Evolutionary conservation across 2,888 invertebrate species (phyloP), one percentile per base, ranked within the genome.

Genomic region (Caradrina clavipalpis): DNA sequence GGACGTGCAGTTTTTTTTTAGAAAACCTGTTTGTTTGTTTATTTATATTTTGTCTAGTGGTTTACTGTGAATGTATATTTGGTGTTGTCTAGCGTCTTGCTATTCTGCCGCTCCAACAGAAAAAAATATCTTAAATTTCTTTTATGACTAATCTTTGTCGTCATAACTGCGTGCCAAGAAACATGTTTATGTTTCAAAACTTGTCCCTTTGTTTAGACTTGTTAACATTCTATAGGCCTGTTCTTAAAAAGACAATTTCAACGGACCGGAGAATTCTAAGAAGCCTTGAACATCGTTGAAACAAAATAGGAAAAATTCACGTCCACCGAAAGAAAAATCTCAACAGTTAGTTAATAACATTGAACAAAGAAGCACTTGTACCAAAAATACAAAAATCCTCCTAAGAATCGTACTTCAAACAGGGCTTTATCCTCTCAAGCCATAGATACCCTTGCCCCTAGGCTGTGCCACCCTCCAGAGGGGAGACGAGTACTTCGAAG

Each of bases 401-500:
- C 64, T 22, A 61, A 70, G 76, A 82, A 76, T 80, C 76, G 77
- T 76, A 82, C 85, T 83, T 86, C 81, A 88, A 89, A 90, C 86
- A 84, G 75, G 81, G 77, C 81, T 82, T 87, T 85, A 84, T 85
- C 81, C 86, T 83, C 84, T 80, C 65, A 85, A 85, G 79, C 69
- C 80, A 84, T 82, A 85, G 88, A 87, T 87, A 86, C 89, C 88
- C 85, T 85, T 69, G 79, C 82, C 77, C 69, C 60, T 73, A 71
- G 75, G 75, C 70, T 61, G 58, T 72, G 73, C 69, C 78, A 72
- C 80, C 82, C 79, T 77, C 53, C 60, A 75, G 64, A 75, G 72
- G 69, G 78, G 63, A 60, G 80, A 74, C 74, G 78, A 85, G 85
- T 81, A 79, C 75, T 75, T 78, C 6, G 51, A 54, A 83, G 76